Conservation (phyloP, 1,140 invertebrate genomes). For the Drosophila eugracilis region DNA sequence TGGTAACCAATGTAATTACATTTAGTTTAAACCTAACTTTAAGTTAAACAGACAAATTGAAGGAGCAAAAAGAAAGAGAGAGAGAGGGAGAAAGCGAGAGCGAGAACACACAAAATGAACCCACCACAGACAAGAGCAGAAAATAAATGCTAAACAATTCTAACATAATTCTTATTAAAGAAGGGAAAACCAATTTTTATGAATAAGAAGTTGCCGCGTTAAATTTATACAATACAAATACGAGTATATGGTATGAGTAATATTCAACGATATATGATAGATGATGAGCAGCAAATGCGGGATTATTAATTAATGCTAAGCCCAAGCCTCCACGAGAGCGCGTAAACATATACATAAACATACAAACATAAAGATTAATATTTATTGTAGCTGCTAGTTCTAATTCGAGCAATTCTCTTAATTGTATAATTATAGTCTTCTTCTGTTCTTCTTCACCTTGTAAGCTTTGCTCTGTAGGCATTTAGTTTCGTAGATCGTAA, state of each 20-base stretch:
- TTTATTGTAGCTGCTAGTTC: conserved; percentile 76
- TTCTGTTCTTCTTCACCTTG: conserved; percentile 62
- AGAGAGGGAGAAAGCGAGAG: too few species aligned
- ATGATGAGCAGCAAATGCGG: conserved; percentile 16
- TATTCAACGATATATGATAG: conserved; percentile 34
- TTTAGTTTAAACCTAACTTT: conserved; percentile 57
- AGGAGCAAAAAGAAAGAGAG: conserved; percentile 4
- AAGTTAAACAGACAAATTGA: conserved; percentile 54
- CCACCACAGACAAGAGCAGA: conserved; percentile 64
- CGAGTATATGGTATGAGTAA: conserved; percentile 45
- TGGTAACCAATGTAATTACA: conserved; percentile 37
- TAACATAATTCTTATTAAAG: conserved; percentile 44
- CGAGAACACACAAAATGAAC: conserved; percentile 71
- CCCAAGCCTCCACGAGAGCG: conserved; percentile 27
- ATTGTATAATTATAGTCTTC: conserved; percentile 54
- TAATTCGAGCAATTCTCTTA: conserved; percentile 33
- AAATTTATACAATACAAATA: conserved; percentile 62
- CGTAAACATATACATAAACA: conserved; percentile 37
- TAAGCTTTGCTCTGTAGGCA: conserved; percentile 80
- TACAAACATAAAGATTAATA: conserved; percentile 67
- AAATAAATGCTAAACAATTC: conserved; percentile 57
- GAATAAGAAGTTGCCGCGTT: conserved; percentile 63
- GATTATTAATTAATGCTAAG: conserved; percentile 33
- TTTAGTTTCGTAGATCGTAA: conserved; percentile 72
- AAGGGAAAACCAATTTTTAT: conserved; percentile 37